A percentile compares a stretch with the other conserved stretches of the same genome.
Conservation (phyloP, 1,140 invertebrate species). For the Leguminivora glycinivorella region DNA sequence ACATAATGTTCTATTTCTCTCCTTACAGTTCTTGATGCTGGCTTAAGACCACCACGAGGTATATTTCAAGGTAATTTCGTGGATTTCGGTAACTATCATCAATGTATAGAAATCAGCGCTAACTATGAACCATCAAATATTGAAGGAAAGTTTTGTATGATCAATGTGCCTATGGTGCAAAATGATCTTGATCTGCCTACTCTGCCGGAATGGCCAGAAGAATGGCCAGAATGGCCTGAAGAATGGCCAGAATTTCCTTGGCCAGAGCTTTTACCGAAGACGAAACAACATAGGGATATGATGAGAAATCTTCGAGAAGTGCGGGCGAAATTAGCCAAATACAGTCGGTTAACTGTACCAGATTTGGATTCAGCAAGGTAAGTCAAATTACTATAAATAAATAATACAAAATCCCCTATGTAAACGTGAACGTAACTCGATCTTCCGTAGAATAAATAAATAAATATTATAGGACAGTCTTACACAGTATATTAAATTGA, state of each 20-base stretch:
- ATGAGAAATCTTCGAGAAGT: not conserved
- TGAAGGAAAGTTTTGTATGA: conserved; percentile 48
- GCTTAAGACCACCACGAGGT: conserved; percentile 48
- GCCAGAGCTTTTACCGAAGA: conserved; percentile 27
- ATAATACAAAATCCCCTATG: not conserved
- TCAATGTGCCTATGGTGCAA: conserved; percentile 42
- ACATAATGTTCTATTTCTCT: conserved; percentile 4
- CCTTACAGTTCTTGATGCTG: conserved; percentile 47
- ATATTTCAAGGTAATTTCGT: conserved; percentile 45
- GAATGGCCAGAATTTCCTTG: conserved; percentile 24
- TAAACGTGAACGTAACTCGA: too few species aligned
- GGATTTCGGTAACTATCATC: conserved; percentile 44
- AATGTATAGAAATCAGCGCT: conserved; percentile 34
- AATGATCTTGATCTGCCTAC: conserved; percentile 27
- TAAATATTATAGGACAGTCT: too few species aligned
- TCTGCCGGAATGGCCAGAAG: conserved; percentile 22
- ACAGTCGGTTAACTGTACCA: not conserved
- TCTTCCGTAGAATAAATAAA: too few species aligned
- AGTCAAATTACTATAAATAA: not conserved
- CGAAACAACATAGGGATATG: not conserved
- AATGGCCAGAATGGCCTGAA: not conserved
- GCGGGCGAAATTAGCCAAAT: not conserved
- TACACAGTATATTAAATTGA: too few species aligned
- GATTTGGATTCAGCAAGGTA: not conserved
- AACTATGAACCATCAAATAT: conserved; percentile 28